A percentile compares a stretch with the other conserved stretches of the same genome.
Evolutionary conservation across 1,140 invertebrate species (phyloP).

Genomic region (Bombus huntii): DNA sequence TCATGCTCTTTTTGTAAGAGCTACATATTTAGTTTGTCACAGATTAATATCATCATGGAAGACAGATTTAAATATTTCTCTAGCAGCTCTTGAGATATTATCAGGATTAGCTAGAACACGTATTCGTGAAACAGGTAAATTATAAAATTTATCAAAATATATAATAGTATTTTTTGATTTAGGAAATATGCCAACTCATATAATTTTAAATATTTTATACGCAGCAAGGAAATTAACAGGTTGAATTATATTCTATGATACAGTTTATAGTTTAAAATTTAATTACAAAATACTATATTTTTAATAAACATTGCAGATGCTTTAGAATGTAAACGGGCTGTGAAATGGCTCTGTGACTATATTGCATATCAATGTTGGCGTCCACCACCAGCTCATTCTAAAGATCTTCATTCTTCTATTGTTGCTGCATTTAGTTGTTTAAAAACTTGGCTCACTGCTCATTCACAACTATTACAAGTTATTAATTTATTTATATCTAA

Average conservation of each 20-base stretch:
- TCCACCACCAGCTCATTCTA: constrained; percentile 97
- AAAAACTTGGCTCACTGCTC: constrained; percentile 95
- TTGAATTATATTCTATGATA: constrained; percentile 58
- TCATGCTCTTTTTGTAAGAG: constrained; percentile 93
- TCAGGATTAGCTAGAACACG: constrained; percentile 93
- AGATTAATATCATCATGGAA: constrained; percentile 98
- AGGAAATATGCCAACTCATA: constrained; percentile 17
- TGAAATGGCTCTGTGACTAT: constrained; percentile 99
- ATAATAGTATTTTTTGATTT: constrained; percentile 29
- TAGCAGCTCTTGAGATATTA: constrained; percentile 96
- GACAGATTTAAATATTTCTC: constrained; percentile 95
- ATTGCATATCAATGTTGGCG: constrained; percentile 97
- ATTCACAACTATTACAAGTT: constrained; percentile 90
- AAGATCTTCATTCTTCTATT: constrained; percentile 98
- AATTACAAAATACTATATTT: neutral
- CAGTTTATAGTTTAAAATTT: constrained; percentile 11
- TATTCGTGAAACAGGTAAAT: constrained; percentile 91
- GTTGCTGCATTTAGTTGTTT: constrained; percentile 97
- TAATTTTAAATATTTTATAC: constrained; percentile 60
- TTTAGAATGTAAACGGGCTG: constrained; percentile 94
- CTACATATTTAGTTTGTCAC: constrained; percentile 96
- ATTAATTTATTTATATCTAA: constrained; percentile 7
- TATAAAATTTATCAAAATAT: constrained; percentile 5
- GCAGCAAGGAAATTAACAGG: constrained; percentile 81
- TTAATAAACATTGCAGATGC: constrained; percentile 85